Base-by-base conservation (phyloP, 2,797 vertebrate genomes). In the Galago senegalensis region DNA sequence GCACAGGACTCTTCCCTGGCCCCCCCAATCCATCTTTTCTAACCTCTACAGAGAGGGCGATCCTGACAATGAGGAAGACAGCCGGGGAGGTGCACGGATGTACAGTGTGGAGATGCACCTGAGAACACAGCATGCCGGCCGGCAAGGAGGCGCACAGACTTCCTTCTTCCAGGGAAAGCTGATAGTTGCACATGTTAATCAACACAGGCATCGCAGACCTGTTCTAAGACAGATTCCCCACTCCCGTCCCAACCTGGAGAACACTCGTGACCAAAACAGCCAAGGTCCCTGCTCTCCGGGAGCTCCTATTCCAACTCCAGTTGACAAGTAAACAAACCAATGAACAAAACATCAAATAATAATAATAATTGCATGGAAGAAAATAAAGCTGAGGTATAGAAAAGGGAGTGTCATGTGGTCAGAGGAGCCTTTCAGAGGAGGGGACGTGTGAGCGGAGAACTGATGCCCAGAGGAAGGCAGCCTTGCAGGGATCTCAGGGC, bases 1-100 rank as follows among this genome's bases (percentile, higher is more conserved):
- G 85, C 81, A 96, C 92, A 97, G 86, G 76, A 94, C 20, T 88
- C 73, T 93, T 96, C 83, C 11, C 87, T 94, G 29, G 89, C 60
- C 88, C 77, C 92, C 92, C 27, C 0, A n/a, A 96, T 80, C 61
- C 82, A 82, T 86, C 84, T 95, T 96, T 81, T 69, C 91, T 72
- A 56, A 88, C 65, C 53, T 85, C 75, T 85, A 75, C 87, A 86
- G 89, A 80, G 73, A 96, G 25, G 60, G 43, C 70, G 73, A 87
- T 79, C 94, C 80, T 87, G 77, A 82, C 2, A 23, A 86, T 63
- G 86, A 97, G 63, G 88, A 29, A 91, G 94, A 75, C 5, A 93
- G 63, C 37, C 16, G 14, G 0, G 0, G 37, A 7, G 20, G 34
- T 2, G 34, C 49, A 75, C 69, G 89, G 79, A 31, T 43, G 96